phyloP scores from a whole-genome alignment of 2,888 invertebrate species.

The Cyrtodaria siliqua region DNA sequence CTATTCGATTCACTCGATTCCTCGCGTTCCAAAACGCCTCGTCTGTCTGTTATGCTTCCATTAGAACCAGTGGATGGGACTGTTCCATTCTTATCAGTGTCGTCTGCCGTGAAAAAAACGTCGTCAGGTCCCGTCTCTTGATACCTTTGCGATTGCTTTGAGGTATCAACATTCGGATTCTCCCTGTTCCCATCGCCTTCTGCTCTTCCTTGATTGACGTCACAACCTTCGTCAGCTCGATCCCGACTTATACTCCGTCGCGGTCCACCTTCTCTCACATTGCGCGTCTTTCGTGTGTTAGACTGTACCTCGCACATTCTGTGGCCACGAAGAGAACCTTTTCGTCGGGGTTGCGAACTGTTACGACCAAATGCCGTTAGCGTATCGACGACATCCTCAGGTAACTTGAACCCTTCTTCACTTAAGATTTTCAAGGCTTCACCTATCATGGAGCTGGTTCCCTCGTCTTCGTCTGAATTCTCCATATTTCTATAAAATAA shows the following conservation, averaged over 20 bases:
- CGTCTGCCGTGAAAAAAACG: background rate
- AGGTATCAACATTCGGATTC: background rate
- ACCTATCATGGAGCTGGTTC: slow-evolving; percentile 42
- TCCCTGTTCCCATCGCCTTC: background rate
- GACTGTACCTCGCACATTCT: slow-evolving; percentile 54
- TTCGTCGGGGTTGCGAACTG: slow-evolving; percentile 20
- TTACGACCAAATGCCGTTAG: slow-evolving; percentile 40
- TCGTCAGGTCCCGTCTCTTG: background rate
- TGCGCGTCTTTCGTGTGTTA: slow-evolving; percentile 29
- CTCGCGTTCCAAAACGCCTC: slow-evolving; percentile 19
- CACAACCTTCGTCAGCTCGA: background rate
- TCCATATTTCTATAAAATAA: slow-evolving; percentile 22
- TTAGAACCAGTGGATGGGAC: background rate
- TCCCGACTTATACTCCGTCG: slow-evolving; percentile 12
- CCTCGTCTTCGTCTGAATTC: slow-evolving; percentile 17
- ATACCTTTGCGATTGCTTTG: background rate
- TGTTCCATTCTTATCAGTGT: background rate
- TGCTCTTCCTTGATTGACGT: background rate
- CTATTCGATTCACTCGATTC: slow-evolving; percentile 48
- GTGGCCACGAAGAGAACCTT: slow-evolving; percentile 42
- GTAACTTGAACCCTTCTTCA: slow-evolving; percentile 56
- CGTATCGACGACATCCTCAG: slow-evolving; percentile 55
- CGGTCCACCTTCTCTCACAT: slow-evolving; percentile 33
- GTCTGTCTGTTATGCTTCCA: background rate
- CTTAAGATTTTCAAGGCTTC: slow-evolving; percentile 55